Conservation (phyloP, 2,113 vertebrate species). For the Nannospalax galili region DNA sequence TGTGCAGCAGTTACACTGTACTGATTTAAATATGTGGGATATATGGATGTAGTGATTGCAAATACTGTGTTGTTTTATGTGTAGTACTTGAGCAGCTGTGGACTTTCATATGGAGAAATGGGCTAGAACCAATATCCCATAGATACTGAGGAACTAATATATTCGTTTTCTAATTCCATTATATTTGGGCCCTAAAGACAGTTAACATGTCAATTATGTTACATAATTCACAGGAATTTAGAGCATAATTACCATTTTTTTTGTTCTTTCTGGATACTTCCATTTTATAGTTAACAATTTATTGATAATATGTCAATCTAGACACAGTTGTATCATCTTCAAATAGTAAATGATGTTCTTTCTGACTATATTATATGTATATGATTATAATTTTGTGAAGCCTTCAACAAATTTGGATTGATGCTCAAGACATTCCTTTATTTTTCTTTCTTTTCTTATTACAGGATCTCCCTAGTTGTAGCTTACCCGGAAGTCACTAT, state of each 20-base stretch:
- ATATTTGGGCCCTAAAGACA: not conserved
- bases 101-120: not conserved
- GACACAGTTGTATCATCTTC: not conserved
- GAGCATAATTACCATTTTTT: not conserved
- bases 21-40: not conserved
- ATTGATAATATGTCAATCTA: not conserved
- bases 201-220: not conserved
- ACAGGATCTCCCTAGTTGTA: no score
- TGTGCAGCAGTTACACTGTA: not conserved
- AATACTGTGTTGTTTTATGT: not conserved
- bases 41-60: not conserved
- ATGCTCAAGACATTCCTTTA: not conserved
- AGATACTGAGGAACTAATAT: not conserved
- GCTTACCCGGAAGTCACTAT: no score
- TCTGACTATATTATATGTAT: not conserved
- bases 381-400: not conserved
- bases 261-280: not conserved
- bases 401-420: not conserved
- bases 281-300: not conserved
- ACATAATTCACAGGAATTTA: not conserved
- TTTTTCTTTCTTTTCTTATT: no score
- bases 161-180: slow-evolving; percentile 24
- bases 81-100: accelerated
- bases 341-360: not conserved
- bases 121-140: not conserved